These are phyloP conservation scores for Takifugu bimaculatus DNA, from an alignment of 2,113 vertebrate species.

Conservation along the genomic window DNA sequence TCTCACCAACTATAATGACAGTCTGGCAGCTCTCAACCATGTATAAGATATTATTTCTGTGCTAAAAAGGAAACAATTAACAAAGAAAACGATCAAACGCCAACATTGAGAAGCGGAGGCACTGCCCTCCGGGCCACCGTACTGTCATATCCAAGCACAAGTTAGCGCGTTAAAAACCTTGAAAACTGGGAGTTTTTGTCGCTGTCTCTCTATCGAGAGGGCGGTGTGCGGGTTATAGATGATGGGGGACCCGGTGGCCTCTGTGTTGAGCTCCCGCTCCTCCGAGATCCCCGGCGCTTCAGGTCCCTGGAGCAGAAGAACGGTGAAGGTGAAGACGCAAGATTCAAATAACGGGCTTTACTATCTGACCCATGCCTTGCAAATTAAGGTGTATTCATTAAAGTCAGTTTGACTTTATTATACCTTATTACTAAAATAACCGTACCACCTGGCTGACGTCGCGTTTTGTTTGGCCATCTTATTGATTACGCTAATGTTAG, in stretches of 20 bases:
- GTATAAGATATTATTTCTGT: constrained; percentile 97
- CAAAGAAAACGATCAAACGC: not conserved
- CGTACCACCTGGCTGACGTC: not conserved
- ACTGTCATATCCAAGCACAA: not conserved
- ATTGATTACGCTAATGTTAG: constrained; percentile 23
- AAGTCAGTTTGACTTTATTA: no score
- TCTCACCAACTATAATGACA: constrained; percentile 94
- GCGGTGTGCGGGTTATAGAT: constrained; percentile 90
- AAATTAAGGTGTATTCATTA: no score
- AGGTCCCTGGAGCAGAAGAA: constrained; percentile 77
- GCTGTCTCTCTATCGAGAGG: constrained; percentile 94
- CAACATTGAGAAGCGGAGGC: not conserved
- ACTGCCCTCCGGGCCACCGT: no score
- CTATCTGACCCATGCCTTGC: no score
- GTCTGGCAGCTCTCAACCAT: constrained; percentile 94
- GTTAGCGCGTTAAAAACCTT: constrained; percentile 77
- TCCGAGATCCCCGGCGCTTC: constrained; percentile 90
- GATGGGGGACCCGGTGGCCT: constrained; percentile 80
- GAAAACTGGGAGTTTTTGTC: constrained; percentile 95
- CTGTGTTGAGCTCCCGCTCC: constrained; percentile 86
- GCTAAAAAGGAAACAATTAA: constrained; percentile 71
- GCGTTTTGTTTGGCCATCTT: constrained; percentile 14
- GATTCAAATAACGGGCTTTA: constrained; percentile 11
- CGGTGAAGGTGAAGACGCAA: constrained; percentile 23
- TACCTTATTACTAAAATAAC: no score